Conservation (phyloP, 64 coral and sea anemone genomes). For the Dendrophyllia cribrosa region DNA sequence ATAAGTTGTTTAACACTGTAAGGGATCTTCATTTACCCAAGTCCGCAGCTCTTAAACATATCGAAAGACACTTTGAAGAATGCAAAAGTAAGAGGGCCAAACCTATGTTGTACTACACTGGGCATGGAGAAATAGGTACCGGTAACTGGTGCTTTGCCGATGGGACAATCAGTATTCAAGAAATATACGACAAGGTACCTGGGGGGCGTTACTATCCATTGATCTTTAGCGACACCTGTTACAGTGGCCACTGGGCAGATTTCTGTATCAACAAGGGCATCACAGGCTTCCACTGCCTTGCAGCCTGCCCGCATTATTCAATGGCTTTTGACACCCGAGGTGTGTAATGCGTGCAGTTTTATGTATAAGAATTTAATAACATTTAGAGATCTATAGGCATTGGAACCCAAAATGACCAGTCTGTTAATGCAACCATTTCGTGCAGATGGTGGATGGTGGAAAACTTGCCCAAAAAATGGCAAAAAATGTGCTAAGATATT, state of each 20-base stretch:
- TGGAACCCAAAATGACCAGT: too few relatives aligned
- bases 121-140: not conserved
- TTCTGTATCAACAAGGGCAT: not conserved
- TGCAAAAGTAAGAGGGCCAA: not conserved
- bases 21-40: not conserved
- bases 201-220: not conserved
- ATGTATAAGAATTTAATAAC: too few relatives aligned
- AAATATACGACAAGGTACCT: not conserved
- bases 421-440: too few relatives aligned
- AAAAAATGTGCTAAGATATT: too few relatives aligned
- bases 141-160: not conserved
- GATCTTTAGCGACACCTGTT: not conserved
- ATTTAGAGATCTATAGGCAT: too few relatives aligned
- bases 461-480: too few relatives aligned
- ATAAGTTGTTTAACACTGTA: not conserved
- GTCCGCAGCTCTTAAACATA: not conserved
- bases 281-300: not conserved
- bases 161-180: slow-evolving; percentile 1
- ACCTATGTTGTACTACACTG: not conserved
- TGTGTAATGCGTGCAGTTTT: not conserved
- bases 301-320: not conserved
- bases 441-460: too few relatives aligned
- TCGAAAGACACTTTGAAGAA: not conserved
- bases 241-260: slow-evolving; percentile 9
- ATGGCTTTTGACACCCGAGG: not conserved